A percentile compares a stretch with the other conserved stretches of the same genome.
Conservation (phyloP, 1,140 invertebrate genomes). For the Camponotus pennsylvanicus region DNA sequence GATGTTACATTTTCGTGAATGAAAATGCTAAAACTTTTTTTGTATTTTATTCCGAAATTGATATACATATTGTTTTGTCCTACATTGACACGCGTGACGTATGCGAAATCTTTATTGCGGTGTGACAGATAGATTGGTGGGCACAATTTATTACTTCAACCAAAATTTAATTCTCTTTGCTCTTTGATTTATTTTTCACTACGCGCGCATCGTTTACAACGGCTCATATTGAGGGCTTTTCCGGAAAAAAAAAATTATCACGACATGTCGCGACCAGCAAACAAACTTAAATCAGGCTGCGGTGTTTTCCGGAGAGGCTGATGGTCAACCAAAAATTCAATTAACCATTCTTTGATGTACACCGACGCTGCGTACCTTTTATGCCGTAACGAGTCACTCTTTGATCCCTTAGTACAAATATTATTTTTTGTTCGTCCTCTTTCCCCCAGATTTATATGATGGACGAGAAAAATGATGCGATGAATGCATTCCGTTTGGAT, state of each 20-base stretch:
- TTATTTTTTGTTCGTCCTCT: neutral
- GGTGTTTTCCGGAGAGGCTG: conserved; percentile 39
- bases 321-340: conserved; percentile 49
- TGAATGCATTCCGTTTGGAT: neutral
- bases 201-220: neutral
- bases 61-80: too few relatives aligned
- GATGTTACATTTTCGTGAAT: too few relatives aligned
- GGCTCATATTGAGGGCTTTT: neutral
- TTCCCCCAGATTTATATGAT: neutral
- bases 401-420: neutral
- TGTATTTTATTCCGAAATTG: too few relatives aligned
- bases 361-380: neutral
- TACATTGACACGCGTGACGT: too few relatives aligned
- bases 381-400: neutral
- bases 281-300: conserved; percentile 41
- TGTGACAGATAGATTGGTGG: neutral
- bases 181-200: neutral
- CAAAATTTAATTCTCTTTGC: neutral
- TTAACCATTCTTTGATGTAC: conserved; percentile 52
- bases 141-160: neutral
- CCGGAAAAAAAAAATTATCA: neutral
- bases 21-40: too few relatives aligned
- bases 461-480: neutral
- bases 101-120: neutral
- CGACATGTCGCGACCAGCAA: neutral